Evolutionary conservation across 2,113 vertebrate species (phyloP), one percentile per base, ranked within the genome.

Genomic region (Rhipidura dahli): DNA sequence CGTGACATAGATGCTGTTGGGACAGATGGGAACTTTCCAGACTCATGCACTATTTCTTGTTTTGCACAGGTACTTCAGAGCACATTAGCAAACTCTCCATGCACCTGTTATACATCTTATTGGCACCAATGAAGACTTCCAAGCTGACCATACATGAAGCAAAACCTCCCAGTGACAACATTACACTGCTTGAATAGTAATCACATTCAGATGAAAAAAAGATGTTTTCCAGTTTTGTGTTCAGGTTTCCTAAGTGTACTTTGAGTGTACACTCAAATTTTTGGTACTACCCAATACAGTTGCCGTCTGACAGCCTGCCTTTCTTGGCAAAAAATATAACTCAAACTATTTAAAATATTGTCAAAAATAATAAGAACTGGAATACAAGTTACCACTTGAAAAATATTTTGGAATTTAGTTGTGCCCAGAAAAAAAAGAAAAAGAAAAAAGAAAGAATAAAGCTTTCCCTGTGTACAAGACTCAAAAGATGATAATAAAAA

Each of bases 61-160:
- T 85, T 76, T 77, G 65, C 50, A 76, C 72, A 35, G 61, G 28
- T 53, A 69, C 65, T 54, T 86, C 71, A 59, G 81, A 93, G 57
- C 50, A 26, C 8, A 1, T 61, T 44, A 50, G 45, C 27, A 77
- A 76, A 57, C 33, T 71, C 59, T 94, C 66, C 64, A 15, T 83
- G 96, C 97, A 98, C 98, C 97, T 98, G 98, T 93, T 97, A 45
- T 4, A 44, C 4, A 4, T 39, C 70, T 66, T 84, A 94, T 84
- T 97, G 87, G 83, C 85, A 81, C 82, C 19, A 20, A 22, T 20
- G 45, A 39, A 87, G 88, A 92, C 96, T 98, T 95, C 78, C 87
- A 91, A 93, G 44, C 83, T 93, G 97, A 97, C 97, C 88, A 92
- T 65, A 85, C 9, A 3, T 73, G 78, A 91, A 98, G 87, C 90